Percentiles rank a stretch among this genome's conserved stretches.
phyloP scores from a whole-genome alignment of 2,797 vertebrate species.

The Margarornis squamiger region DNA sequence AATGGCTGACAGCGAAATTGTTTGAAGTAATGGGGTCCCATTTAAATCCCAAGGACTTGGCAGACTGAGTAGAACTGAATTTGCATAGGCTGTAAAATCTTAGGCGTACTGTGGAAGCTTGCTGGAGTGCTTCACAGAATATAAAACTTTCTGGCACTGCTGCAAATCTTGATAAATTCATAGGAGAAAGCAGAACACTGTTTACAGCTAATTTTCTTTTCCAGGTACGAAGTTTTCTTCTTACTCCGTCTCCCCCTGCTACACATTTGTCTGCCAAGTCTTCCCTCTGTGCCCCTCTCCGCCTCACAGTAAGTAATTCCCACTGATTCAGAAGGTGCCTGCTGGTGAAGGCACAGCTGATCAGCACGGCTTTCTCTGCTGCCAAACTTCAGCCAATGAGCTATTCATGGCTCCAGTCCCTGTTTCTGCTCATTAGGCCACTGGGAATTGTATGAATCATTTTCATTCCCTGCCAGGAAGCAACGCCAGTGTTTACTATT shows the following conservation, averaged over 20 bases:
- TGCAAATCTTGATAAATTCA: conserved; percentile 28
- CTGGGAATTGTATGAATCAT: conserved; percentile 71
- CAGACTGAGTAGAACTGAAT: conserved; percentile 8
- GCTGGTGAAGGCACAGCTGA: conserved; percentile 58
- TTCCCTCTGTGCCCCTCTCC: not conserved
- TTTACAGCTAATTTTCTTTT: not conserved
- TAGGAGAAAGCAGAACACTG: not conserved
- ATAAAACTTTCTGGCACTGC: conserved; percentile 13
- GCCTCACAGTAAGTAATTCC: conserved; percentile 42
- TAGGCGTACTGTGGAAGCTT: not conserved
- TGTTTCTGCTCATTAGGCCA: conserved; percentile 66
- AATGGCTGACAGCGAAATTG: conserved; percentile 36
- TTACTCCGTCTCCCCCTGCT: not conserved
- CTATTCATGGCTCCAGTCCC: conserved; percentile 50
- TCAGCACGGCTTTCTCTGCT: conserved; percentile 20
- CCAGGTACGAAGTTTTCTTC: conserved; percentile 19
- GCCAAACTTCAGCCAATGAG: conserved; percentile 49
- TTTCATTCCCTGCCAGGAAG: conserved; percentile 69
- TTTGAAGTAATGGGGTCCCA: conserved; percentile 32
- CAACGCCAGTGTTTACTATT: conserved; percentile 74
- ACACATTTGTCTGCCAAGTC: not conserved
- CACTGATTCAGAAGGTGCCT: conserved; percentile 35
- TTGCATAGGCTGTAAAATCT: conserved; percentile 51
- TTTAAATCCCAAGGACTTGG: conserved; percentile 47
- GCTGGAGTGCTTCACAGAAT: not conserved